phyloP scores from a whole-genome alignment of 2,113 vertebrate genomes.

The Psephotus haematonotus region DNA sequence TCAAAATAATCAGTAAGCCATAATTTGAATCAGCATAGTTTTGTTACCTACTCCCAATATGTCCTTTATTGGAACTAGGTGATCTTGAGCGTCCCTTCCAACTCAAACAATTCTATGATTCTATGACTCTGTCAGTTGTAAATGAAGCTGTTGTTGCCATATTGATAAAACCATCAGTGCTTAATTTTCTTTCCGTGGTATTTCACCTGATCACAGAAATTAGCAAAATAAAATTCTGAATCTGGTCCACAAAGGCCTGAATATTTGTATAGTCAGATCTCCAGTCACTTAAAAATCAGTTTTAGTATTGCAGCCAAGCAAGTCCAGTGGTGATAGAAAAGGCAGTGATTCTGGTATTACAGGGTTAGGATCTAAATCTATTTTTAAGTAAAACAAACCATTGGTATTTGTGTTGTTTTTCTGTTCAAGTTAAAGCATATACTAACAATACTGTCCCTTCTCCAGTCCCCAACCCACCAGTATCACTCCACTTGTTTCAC shows the following conservation, averaged over 20 bases:
- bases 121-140: not conserved
- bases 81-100: not conserved
- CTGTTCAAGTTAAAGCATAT: not conserved
- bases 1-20: not conserved
- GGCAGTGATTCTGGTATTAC: not conserved
- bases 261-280: not conserved
- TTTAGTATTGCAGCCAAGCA: not conserved
- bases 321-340: not conserved
- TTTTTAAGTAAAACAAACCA: not conserved
- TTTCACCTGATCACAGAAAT: not conserved
- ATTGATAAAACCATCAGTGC: not conserved
- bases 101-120: not conserved
- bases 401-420: not conserved
- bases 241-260: not conserved
- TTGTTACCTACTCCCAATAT: not conserved
- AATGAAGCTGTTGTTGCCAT: not conserved
- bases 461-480: rapidly evolving
- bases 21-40: not conserved
- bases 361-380: not conserved
- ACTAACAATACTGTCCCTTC: not conserved
- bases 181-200: not conserved
- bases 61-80: not conserved
- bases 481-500: not conserved
- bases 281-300: not conserved
- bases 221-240: not conserved